These are phyloP conservation scores for Zelostemma sp. DNA, from an alignment of 1,140 invertebrate genomes.

Conservation along the genomic window DNA sequence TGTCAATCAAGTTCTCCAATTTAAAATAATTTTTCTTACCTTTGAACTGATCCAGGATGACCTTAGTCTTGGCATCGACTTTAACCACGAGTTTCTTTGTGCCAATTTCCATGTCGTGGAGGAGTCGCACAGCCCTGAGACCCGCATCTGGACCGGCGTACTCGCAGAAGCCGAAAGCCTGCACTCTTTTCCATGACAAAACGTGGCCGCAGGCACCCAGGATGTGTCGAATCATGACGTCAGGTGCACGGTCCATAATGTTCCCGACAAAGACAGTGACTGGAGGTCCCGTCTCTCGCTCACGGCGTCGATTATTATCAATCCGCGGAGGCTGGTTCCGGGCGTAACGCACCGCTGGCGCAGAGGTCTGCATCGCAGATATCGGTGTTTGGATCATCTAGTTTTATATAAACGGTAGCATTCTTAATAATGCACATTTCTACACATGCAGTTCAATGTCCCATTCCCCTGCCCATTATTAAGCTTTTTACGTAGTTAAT, in stretches of 20 bases:
- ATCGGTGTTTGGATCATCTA: slow-evolving; percentile 69
- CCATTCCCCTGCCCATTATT: slow-evolving; percentile 43
- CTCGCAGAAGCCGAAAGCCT: slow-evolving; percentile 99
- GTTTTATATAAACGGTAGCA: slow-evolving; percentile 49
- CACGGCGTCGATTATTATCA: slow-evolving; percentile 60
- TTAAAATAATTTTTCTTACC: slow-evolving; percentile 65
- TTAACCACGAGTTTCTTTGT: slow-evolving; percentile 95
- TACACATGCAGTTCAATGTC: slow-evolving; percentile 49
- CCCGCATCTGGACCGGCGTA: slow-evolving; percentile 95
- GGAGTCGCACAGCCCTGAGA: slow-evolving; percentile 90
- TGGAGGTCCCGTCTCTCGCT: slow-evolving; percentile 78
- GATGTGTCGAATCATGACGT: slow-evolving; percentile 94
- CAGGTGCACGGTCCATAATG: slow-evolving; percentile 95
- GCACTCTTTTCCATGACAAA: slow-evolving; percentile 96
- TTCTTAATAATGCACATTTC: slow-evolving; percentile 55
- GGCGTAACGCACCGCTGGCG: slow-evolving; percentile 65
- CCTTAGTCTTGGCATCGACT: slow-evolving; percentile 98
- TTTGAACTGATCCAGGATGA: slow-evolving; percentile 94
- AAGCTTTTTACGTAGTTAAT: not conserved
- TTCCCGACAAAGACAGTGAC: slow-evolving; percentile 99
- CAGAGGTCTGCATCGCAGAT: slow-evolving; percentile 69
- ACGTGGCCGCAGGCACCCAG: slow-evolving; percentile 92
- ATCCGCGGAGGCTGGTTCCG: slow-evolving; percentile 61
- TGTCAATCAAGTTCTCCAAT: no score
- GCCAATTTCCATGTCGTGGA: slow-evolving; percentile 94